Conservation (phyloP, 1,140 invertebrate species). For the Diachasma alloeum region DNA sequence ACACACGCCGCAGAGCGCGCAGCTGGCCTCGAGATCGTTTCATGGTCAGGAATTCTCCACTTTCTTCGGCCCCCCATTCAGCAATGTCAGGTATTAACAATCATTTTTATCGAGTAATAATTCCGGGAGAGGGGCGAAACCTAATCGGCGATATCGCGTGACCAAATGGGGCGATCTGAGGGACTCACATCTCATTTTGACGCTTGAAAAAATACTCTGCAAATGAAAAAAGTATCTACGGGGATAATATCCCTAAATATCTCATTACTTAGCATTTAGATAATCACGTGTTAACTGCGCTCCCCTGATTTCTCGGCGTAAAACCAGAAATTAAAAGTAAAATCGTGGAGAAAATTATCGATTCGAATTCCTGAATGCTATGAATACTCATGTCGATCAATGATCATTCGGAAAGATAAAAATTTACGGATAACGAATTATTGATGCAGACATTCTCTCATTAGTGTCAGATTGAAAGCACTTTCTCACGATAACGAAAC, state of each 20-base stretch:
- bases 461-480: not conserved
- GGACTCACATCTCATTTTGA: too few species aligned
- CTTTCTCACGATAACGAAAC: not conserved
- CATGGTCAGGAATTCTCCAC: conserved; percentile 15
- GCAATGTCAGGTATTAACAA: not conserved
- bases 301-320: not conserved
- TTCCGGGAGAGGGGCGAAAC: too few species aligned
- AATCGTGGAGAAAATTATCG: too few species aligned
- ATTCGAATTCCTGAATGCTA: too few species aligned
- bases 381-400: too few species aligned
- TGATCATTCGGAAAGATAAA: too few species aligned
- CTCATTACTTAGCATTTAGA: not conserved
- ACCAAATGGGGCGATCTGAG: too few species aligned
- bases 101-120: not conserved
- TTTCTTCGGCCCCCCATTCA: conserved; percentile 10
- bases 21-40: not conserved
- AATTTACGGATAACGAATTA: not conserved
- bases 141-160: too few species aligned
- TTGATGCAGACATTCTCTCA: not conserved
- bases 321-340: too few species aligned
- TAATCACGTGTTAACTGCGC: not conserved
- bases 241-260: not conserved
- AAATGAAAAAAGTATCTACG: too few species aligned
- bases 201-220: too few species aligned
- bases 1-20: not conserved